Conservation (phyloP, 2,888 invertebrate genomes). For the Thumatha senex region DNA sequence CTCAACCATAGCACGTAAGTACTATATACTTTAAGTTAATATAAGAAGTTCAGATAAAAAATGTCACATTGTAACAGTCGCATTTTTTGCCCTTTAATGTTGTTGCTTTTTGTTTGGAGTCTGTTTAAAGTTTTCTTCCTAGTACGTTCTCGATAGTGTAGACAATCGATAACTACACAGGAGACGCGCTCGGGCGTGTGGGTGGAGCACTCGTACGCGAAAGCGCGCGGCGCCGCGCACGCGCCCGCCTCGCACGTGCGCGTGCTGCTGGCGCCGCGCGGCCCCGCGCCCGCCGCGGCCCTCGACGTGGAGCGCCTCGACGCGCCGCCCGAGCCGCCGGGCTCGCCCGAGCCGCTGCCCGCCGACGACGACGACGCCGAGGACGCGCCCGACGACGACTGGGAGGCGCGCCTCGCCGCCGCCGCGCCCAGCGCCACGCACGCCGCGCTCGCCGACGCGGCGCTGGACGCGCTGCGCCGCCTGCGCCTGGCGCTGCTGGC, state of each 20-base stretch:
- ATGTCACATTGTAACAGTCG: too few species aligned
- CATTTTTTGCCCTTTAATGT: too few species aligned
- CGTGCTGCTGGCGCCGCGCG: conserved; percentile 45
- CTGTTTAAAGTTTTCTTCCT: too few species aligned
- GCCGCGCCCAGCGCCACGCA: conserved; percentile 50
- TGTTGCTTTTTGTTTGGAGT: too few species aligned
- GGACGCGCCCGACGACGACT: conserved; percentile 41
- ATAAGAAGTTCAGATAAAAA: too few species aligned
- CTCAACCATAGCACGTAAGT: too few species aligned
- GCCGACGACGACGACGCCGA: conserved; percentile 38
- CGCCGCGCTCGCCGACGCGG: conserved; percentile 48
- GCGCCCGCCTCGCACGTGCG: conserved; percentile 40
- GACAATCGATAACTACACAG: conserved; percentile 16
- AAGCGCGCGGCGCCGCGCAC: conserved; percentile 34
- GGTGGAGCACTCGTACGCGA: conserved; percentile 73
- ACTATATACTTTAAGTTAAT: too few species aligned
- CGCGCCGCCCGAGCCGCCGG: conserved; percentile 27
- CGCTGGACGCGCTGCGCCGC: conserved; percentile 41
- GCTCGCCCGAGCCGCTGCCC: conserved; percentile 19
- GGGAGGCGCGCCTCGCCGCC: conserved; percentile 49
- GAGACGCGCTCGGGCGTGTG: conserved; percentile 55
- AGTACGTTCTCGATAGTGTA: too few species aligned
- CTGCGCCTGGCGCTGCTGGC: conserved; percentile 46
- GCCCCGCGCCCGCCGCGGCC: not conserved
- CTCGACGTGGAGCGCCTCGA: conserved; percentile 35